phyloP scores from a whole-genome alignment of 2,113 vertebrate species.

The Tachysurus fulvidraco region DNA sequence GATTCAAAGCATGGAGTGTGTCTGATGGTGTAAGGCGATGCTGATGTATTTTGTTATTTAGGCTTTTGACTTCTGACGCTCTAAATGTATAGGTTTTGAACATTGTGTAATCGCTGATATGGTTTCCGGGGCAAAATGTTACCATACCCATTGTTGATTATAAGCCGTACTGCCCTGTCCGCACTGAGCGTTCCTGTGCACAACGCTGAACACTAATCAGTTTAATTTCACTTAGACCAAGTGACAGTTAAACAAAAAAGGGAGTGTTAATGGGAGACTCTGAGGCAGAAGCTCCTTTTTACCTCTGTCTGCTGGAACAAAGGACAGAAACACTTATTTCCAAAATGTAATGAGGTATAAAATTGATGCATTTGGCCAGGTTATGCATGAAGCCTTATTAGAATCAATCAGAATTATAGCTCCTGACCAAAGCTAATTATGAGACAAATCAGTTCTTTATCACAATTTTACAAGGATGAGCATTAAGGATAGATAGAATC shows the following conservation, averaged over 20 bases:
- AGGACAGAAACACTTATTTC: conserved; percentile 32
- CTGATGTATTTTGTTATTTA: not conserved
- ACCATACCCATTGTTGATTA: not conserved
- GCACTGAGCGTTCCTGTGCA: not conserved
- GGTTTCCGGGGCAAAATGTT: not conserved
- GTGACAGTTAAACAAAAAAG: not conserved
- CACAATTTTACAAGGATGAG: conserved; percentile 11
- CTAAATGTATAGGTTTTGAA: not conserved
- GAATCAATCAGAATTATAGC: conserved; percentile 21
- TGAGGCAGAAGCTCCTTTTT: not conserved
- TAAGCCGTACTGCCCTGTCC: not conserved
- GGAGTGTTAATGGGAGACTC: not conserved
- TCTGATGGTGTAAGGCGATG: not conserved
- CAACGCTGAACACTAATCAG: not conserved
- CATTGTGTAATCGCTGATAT: not conserved
- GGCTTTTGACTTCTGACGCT: not conserved
- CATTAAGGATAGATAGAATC: conserved; percentile 13
- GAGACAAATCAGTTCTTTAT: conserved; percentile 28
- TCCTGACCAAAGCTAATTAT: conserved; percentile 39
- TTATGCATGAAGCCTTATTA: conserved; percentile 43
- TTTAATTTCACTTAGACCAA: not conserved
- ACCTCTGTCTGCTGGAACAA: conserved; percentile 33
- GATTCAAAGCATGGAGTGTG: not conserved
- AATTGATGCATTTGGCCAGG: conserved; percentile 48
- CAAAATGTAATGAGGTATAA: conserved; percentile 46